Evolutionary conservation across 2,113 vertebrate genomes (phyloP).

Genomic region (Paedocypris sp.): DNA sequence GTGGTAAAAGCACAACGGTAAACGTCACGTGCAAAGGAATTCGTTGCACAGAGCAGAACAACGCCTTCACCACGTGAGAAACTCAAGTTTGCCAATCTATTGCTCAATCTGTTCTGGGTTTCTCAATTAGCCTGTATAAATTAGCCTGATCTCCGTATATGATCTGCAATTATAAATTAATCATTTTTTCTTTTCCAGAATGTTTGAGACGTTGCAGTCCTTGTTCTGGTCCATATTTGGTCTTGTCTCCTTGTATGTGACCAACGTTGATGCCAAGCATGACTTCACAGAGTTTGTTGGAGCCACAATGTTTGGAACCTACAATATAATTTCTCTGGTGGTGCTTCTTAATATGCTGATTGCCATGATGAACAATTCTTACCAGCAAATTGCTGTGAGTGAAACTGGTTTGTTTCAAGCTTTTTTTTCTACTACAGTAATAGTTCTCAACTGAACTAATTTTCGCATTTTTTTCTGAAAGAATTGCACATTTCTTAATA

Average conservation of each 20-base stretch:
- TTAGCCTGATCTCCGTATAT: no score
- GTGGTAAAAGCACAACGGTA: slow-evolving; percentile 57
- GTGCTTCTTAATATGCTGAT: slow-evolving; percentile 98
- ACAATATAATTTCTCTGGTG: slow-evolving; percentile 94
- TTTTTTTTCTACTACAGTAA: no score
- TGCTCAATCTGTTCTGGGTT: background rate
- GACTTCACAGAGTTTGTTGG: slow-evolving; percentile 96
- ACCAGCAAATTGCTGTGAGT: slow-evolving; percentile 96
- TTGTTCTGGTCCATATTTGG: slow-evolving; percentile 99
- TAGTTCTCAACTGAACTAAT: no score
- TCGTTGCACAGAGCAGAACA: slow-evolving; percentile 94
- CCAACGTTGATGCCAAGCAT: slow-evolving; percentile 84
- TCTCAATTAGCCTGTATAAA: no score
- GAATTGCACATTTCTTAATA: no score
- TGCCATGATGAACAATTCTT: slow-evolving; percentile 99
- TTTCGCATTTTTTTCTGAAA: no score
- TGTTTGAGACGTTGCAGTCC: slow-evolving; percentile 96
- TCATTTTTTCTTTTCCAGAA: slow-evolving; percentile 53
- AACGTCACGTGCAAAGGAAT: slow-evolving; percentile 90
- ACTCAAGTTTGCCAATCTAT: background rate
- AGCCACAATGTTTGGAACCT: slow-evolving; percentile 97
- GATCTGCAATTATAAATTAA: background rate
- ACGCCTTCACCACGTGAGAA: slow-evolving; percentile 97
- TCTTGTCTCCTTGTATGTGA: slow-evolving; percentile 91
- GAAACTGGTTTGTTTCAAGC: no score